phyloP scores from a whole-genome alignment of 2,797 vertebrate genomes.

The Chiloscyllium punctatum region DNA sequence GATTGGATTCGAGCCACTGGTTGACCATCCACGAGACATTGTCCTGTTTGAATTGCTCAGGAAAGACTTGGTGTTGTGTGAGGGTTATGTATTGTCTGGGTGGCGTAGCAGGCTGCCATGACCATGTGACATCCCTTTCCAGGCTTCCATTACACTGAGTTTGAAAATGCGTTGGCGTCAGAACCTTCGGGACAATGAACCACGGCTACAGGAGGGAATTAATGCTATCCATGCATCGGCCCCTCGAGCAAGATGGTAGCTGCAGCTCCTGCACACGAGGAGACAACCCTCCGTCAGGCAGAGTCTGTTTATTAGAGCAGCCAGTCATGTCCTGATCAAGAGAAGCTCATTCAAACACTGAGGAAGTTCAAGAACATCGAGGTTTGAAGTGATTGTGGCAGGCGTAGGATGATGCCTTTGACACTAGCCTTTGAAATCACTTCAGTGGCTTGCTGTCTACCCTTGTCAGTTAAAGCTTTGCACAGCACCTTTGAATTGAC shows the following conservation, averaged over 20 bases:
- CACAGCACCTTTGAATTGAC: not conserved
- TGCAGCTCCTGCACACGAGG: not conserved
- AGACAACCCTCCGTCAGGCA: not conserved
- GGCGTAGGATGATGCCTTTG: not conserved
- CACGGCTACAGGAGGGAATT: not conserved
- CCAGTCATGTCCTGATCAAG: not conserved
- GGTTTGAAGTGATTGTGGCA: not conserved
- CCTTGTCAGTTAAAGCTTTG: not conserved
- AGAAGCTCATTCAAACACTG: not conserved
- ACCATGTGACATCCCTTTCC: not conserved
- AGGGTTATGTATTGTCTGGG: not conserved
- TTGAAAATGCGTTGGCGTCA: not conserved
- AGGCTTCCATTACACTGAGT: not conserved
- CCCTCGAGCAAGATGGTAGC: not conserved
- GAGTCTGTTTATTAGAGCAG: not conserved
- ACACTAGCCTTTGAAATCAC: not conserved
- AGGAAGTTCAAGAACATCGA: not conserved
- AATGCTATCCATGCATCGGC: not conserved
- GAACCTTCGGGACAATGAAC: not conserved
- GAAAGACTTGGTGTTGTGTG: not conserved
- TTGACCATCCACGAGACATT: not conserved
- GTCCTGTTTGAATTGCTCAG: not conserved
- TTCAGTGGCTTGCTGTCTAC: not conserved
- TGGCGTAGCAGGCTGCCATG: not conserved
- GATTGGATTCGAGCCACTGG: not conserved